These are phyloP conservation scores for Falco columbarius DNA, from an alignment of 2,797 vertebrate genomes.

Conservation along the genomic window DNA sequence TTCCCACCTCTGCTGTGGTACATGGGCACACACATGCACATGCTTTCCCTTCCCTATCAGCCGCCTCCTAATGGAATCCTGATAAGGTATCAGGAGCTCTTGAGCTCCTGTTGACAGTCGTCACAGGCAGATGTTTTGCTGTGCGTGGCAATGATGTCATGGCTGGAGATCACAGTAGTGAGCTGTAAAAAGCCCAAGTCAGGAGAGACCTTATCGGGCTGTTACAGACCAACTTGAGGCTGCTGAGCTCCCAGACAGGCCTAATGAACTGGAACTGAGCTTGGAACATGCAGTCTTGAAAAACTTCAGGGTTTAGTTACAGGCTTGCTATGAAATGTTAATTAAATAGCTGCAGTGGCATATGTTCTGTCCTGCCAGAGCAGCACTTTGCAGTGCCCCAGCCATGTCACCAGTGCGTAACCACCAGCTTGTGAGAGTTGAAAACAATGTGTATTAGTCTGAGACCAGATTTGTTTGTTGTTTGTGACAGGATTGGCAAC, in stretches of 20 bases:
- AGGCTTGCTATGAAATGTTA: conserved; percentile 33
- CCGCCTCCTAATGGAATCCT: background rate
- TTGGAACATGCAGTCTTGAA: background rate
- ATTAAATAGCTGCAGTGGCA: conserved; percentile 20
- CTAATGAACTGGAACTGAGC: conserved; percentile 43
- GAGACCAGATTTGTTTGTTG: background rate
- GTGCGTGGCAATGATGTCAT: background rate
- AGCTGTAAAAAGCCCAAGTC: background rate
- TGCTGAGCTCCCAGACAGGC: background rate
- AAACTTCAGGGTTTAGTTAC: conserved; percentile 26
- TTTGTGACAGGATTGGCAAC: background rate
- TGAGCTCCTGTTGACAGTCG: background rate
- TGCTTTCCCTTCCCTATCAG: background rate
- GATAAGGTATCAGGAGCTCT: background rate
- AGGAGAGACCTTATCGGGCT: conserved; percentile 8
- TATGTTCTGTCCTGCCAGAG: background rate
- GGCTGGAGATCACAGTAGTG: background rate
- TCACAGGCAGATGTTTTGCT: background rate
- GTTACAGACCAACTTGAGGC: background rate
- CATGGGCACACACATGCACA: background rate
- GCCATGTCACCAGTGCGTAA: accelerated
- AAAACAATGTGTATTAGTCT: background rate
- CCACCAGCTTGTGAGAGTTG: background rate
- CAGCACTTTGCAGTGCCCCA: background rate
- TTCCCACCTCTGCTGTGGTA: accelerated